phyloP scores from a whole-genome alignment of 2,888 invertebrate species.

The Polydrusus cervinus region DNA sequence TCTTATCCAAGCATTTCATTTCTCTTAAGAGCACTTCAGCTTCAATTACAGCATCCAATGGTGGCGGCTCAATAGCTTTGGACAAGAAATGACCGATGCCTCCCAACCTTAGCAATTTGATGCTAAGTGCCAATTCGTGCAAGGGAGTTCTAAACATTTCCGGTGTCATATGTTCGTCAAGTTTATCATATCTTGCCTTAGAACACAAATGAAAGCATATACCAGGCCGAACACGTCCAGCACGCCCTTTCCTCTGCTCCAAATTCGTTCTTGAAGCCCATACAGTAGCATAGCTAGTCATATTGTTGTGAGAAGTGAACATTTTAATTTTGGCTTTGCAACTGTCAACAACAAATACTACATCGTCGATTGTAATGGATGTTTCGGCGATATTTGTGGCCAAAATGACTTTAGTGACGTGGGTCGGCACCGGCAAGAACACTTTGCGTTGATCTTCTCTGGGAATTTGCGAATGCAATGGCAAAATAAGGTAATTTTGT shows the following conservation, averaged over 20 bases:
- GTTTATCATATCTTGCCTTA: conserved; percentile 78
- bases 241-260: conserved; percentile 93
- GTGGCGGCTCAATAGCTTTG: conserved; percentile 97
- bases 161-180: conserved; percentile 94
- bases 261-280: conserved; percentile 97
- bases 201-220: conserved; percentile 96
- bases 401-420: conserved; percentile 93
- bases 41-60: conserved; percentile 97
- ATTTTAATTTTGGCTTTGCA: conserved; percentile 98
- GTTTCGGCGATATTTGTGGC: conserved; percentile 99
- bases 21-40: conserved; percentile 86
- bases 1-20: conserved; percentile 91
- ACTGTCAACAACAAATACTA: conserved; percentile 97
- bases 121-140: conserved; percentile 94
- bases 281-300: conserved; percentile 98
- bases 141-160: conserved; percentile 98
- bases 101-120: conserved; percentile 92
- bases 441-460: conserved; percentile 95
- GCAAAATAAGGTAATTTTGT: conserved; percentile 84
- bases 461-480: conserved; percentile 98
- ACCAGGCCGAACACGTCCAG: conserved; percentile 95
- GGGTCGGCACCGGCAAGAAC: conserved; percentile 88
- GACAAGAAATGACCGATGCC: conserved; percentile 95
- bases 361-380: conserved; percentile 98
- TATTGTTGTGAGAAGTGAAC: conserved; percentile 98